Percentiles rank a stretch among this genome's conserved stretches.
phyloP scores from a whole-genome alignment of 2,888 invertebrate species.

The Onthophagus sagittarius region DNA sequence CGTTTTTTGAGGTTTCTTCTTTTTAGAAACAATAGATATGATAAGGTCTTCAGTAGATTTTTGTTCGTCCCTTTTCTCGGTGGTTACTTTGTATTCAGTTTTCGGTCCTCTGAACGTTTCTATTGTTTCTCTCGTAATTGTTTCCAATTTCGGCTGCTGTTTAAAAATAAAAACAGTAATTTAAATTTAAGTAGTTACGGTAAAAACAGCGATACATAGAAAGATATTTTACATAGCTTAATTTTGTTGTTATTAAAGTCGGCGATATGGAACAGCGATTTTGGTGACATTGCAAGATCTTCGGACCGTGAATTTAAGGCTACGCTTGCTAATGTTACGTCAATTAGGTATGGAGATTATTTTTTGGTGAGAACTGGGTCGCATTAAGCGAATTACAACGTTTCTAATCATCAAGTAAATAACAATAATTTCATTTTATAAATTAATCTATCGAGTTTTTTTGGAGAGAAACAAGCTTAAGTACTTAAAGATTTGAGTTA shows the following conservation, averaged over 20 bases:
- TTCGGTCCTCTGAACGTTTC: conserved; percentile 62
- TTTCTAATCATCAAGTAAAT: no score
- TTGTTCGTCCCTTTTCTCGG: conserved; percentile 55
- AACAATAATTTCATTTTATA: background rate
- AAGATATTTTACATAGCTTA: background rate
- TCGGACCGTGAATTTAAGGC: conserved; percentile 4
- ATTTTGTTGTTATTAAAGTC: background rate
- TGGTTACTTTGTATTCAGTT: conserved; percentile 61
- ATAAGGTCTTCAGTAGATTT: conserved; percentile 43
- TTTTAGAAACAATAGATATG: conserved; percentile 35
- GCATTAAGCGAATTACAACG: background rate
- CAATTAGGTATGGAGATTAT: conserved; percentile 4
- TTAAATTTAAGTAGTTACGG: background rate
- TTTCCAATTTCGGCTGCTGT: conserved; percentile 60
- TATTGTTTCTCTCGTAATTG: conserved; percentile 62
- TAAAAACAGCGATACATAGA: background rate
- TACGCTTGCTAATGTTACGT: conserved; percentile 7
- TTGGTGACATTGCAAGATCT: conserved; percentile 6
- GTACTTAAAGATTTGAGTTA: no score
- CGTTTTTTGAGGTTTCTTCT: conserved; percentile 29
- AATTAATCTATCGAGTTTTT: background rate
- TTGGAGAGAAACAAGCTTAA: no score
- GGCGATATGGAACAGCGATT: background rate
- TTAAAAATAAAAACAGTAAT: background rate
- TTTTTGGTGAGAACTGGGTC: background rate